phyloP scores from a whole-genome alignment of 2,888 invertebrate genomes.

The Augochlorella aurata region DNA sequence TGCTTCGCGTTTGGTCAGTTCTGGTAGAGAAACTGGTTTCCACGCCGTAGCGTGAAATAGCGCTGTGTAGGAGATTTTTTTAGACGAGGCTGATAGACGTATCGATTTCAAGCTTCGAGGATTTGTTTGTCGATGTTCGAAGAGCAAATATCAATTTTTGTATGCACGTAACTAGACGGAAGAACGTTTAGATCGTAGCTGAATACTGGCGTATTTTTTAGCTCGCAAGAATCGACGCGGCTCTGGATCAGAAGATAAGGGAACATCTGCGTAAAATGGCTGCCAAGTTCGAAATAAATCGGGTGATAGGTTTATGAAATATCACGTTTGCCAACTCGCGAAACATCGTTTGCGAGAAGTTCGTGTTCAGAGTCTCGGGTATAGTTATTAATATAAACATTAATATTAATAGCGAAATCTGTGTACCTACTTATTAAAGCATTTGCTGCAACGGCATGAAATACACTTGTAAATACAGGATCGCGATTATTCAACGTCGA shows the following conservation, averaged over 20 bases:
- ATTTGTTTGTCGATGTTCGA: too few species aligned
- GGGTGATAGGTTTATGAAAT: background rate
- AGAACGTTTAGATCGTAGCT: background rate
- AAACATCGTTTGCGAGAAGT: background rate
- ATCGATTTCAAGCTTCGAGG: too few species aligned
- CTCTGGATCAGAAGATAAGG: background rate
- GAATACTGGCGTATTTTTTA: background rate
- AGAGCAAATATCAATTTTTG: too few species aligned
- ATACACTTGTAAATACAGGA: background rate
- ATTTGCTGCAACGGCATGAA: background rate
- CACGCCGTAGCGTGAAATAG: background rate
- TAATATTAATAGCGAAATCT: background rate
- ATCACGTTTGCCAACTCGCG: background rate
- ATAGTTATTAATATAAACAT: background rate
- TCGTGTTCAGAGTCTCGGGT: background rate
- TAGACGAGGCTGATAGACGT: too few species aligned
- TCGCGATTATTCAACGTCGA: conserved; percentile 1
- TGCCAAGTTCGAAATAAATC: background rate
- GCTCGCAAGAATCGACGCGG: background rate
- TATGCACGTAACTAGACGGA: background rate
- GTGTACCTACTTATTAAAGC: background rate
- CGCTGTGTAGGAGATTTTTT: background rate
- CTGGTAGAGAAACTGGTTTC: background rate
- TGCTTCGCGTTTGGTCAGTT: background rate
- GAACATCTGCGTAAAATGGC: background rate